Conservation (phyloP, 2,888 invertebrate genomes). For the Drosophila neutralis region DNA sequence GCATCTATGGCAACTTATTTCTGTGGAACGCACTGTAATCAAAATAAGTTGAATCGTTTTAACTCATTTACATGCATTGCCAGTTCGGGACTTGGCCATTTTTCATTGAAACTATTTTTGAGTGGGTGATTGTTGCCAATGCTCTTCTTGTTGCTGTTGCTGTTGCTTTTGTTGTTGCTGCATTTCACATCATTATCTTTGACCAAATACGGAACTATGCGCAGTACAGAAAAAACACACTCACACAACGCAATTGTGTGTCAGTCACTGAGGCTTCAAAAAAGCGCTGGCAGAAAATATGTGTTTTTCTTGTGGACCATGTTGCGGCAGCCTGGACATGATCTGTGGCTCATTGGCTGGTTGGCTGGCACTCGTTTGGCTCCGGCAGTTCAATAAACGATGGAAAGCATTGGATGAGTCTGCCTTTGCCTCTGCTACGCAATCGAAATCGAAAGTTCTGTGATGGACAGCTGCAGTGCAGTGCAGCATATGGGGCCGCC, state of each 20-base stretch:
- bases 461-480: slow-evolving; percentile 73
- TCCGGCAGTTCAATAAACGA: slow-evolving; percentile 70
- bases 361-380: slow-evolving; percentile 2
- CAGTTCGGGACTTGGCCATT: slow-evolving; percentile 47
- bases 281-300: slow-evolving; percentile 61
- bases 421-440: slow-evolving; percentile 48
- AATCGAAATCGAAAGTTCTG: slow-evolving; percentile 79
- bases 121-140: slow-evolving; percentile 75
- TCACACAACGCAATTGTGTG: slow-evolving; percentile 73
- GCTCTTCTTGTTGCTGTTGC: slow-evolving; percentile 37
- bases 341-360: slow-evolving; percentile 63
- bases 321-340: slow-evolving; percentile 40
- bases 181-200: slow-evolving; percentile 81
- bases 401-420: slow-evolving; percentile 58
- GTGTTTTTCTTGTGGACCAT: slow-evolving; percentile 59
- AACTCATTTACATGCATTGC: slow-evolving; percentile 76
- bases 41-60: slow-evolving; percentile 76
- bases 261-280: slow-evolving; percentile 73
- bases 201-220: slow-evolving; percentile 78
- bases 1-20: slow-evolving; percentile 42
- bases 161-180: slow-evolving; percentile 46
- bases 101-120: slow-evolving; percentile 71
- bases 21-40: slow-evolving; percentile 51
- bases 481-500: slow-evolving; percentile 21
- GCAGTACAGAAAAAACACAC: slow-evolving; percentile 35